These are phyloP conservation scores for Forbesichthys papilliferus DNA, from an alignment of 2,113 vertebrate genomes.

Conservation along the genomic window DNA sequence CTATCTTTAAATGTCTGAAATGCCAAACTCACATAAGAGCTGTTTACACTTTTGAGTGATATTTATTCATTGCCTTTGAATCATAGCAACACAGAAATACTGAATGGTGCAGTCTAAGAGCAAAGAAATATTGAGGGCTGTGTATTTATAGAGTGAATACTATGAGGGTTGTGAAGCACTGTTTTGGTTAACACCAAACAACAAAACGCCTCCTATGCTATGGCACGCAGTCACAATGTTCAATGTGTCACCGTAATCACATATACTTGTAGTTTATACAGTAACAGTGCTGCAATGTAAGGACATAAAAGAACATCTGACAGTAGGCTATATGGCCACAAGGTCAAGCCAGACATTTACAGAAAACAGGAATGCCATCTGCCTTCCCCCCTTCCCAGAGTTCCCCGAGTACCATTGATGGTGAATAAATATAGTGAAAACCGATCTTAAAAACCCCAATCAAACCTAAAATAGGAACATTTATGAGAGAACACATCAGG, in stretches of 20 bases:
- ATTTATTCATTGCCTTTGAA: background rate
- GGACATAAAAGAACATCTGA: too few species aligned
- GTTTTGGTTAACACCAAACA: background rate
- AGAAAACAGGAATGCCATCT: slow-evolving; percentile 35
- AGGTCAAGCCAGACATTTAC: slow-evolving; percentile 13
- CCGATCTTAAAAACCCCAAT: slow-evolving; percentile 33
- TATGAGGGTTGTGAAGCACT: background rate
- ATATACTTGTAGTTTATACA: too few species aligned
- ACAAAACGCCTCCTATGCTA: background rate
- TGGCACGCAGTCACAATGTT: background rate
- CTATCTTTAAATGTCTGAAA: slow-evolving; percentile 10
- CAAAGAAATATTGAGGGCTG: background rate
- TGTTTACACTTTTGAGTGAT: slow-evolving; percentile 1
- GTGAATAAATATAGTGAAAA: slow-evolving; percentile 25
- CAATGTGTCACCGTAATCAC: background rate
- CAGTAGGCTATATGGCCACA: slow-evolving; percentile 1
- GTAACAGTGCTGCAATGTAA: too few species aligned
- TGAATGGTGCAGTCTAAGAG: background rate
- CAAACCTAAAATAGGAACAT: slow-evolving; percentile 42
- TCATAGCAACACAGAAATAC: background rate
- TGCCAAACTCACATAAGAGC: background rate
- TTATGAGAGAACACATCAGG: slow-evolving; percentile 49
- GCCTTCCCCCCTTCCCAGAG: slow-evolving; percentile 33
- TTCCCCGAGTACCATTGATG: slow-evolving; percentile 28
- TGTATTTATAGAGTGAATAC: background rate